phyloP scores from a whole-genome alignment of 2,888 invertebrate genomes.

The Branchellion lobata region DNA sequence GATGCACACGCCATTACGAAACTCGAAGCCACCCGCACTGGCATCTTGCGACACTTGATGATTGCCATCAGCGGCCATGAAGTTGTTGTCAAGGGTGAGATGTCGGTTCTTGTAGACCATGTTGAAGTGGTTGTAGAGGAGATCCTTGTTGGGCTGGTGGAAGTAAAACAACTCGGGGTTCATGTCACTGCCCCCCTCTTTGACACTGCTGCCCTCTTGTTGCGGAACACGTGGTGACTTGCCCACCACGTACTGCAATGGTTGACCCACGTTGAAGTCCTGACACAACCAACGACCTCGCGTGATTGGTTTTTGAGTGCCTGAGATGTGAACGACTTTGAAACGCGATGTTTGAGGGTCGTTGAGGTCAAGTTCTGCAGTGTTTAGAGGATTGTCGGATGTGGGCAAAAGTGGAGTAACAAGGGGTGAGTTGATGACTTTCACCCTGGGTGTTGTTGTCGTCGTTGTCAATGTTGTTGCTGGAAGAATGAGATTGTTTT shows the following conservation, averaged over 20 bases:
- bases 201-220: not conserved
- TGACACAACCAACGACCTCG: constrained; percentile 40
- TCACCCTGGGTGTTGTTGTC: too few relatives aligned
- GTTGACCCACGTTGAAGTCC: constrained; percentile 31
- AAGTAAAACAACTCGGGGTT: constrained; percentile 11
- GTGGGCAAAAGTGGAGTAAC: not conserved
- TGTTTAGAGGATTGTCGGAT: not conserved
- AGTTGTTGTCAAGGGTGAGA: constrained; percentile 22
- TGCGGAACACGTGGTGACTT: not conserved
- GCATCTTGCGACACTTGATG: not conserved
- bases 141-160: not conserved
- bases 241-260: constrained; percentile 27
- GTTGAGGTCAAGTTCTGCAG: not conserved
- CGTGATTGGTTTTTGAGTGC: constrained; percentile 23
- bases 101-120: constrained; percentile 38
- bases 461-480: not conserved
- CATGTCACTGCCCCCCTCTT: not conserved
- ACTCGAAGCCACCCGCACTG: not conserved
- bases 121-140: constrained; percentile 17
- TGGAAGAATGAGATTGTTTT: not conserved
- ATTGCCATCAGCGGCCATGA: not conserved
- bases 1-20: not conserved
- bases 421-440: constrained; percentile 20
- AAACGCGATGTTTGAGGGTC: constrained; percentile 35
- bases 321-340: constrained; percentile 41